These are phyloP conservation scores for Drosophila saltans DNA, from an alignment of 1,140 invertebrate genomes.

Conservation along the genomic window DNA sequence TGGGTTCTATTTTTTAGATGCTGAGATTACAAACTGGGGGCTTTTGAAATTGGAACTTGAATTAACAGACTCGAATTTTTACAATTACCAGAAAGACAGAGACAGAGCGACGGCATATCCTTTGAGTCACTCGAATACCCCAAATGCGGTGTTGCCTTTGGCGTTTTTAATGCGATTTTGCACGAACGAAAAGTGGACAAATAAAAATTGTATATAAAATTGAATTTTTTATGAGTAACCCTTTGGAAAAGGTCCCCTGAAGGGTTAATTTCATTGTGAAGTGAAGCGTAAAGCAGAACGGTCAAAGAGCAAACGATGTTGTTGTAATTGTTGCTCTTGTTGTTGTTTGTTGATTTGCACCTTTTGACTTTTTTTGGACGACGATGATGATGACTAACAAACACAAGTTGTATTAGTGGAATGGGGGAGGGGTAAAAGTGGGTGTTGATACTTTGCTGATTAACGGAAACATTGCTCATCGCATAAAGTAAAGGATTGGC, in stretches of 20 bases:
- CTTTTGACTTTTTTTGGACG: slow-evolving; percentile 55
- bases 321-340: slow-evolving; percentile 25
- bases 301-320: slow-evolving; percentile 60
- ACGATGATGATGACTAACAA: slow-evolving; percentile 20
- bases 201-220: slow-evolving; percentile 78
- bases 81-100: too few relatives aligned
- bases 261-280: slow-evolving; percentile 68
- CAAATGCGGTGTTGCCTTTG: slow-evolving; percentile 17
- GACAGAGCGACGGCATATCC: too few relatives aligned
- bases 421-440: background rate
- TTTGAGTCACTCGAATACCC: background rate
- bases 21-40: background rate
- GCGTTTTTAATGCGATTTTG: slow-evolving; percentile 10
- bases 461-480: slow-evolving; percentile 77
- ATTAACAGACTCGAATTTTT: background rate
- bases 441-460: slow-evolving; percentile 40
- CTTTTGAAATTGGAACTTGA: background rate
- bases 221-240: slow-evolving; percentile 78
- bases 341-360: slow-evolving; percentile 74
- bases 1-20: background rate
- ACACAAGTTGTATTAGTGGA: background rate
- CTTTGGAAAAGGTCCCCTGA: slow-evolving; percentile 39
- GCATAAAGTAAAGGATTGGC: background rate
- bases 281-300: slow-evolving; percentile 45
- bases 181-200: slow-evolving; percentile 63